Evolutionary conservation across 2,113 vertebrate species (phyloP).

Genomic region (Spea multiplicata): DNA sequence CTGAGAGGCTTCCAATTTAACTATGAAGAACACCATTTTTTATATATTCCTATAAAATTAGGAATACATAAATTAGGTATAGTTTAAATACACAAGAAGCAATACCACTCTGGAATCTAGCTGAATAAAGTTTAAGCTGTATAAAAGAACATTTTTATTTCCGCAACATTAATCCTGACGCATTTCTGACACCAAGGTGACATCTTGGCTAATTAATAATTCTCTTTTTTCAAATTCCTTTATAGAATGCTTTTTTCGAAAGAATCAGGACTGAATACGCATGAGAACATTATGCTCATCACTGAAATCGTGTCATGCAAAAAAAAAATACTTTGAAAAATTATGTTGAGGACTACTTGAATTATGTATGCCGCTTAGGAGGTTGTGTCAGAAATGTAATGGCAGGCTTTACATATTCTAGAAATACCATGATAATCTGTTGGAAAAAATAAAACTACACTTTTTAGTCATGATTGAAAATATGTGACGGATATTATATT

Average conservation of each 20-base stretch:
- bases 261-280: slow-evolving; percentile 24
- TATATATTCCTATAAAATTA: too few species aligned
- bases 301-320: slow-evolving; percentile 21
- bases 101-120: too few species aligned
- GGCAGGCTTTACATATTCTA: slow-evolving; percentile 25
- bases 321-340: slow-evolving; percentile 28
- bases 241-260: slow-evolving; percentile 27
- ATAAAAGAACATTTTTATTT: slow-evolving; percentile 9
- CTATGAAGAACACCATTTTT: too few species aligned
- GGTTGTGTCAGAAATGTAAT: slow-evolving; percentile 18
- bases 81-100: too few species aligned
- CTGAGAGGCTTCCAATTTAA: too few species aligned
- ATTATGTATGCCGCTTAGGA: slow-evolving; percentile 16
- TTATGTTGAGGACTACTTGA: slow-evolving; percentile 21
- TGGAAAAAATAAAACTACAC: slow-evolving; percentile 9
- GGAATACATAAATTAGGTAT: too few species aligned
- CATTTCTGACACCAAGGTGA: slow-evolving; percentile 9
- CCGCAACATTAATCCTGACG: slow-evolving; percentile 35
- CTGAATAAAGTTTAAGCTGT: too few species aligned
- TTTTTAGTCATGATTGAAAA: slow-evolving; percentile 4
- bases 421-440: background rate
- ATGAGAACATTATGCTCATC: slow-evolving; percentile 20
- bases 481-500: slow-evolving; percentile 25
- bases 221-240: slow-evolving; percentile 33
- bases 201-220: slow-evolving; percentile 33